Evolutionary conservation across 2,113 vertebrate genomes (phyloP).

Genomic region (Rhinichthys klamathensis): DNA sequence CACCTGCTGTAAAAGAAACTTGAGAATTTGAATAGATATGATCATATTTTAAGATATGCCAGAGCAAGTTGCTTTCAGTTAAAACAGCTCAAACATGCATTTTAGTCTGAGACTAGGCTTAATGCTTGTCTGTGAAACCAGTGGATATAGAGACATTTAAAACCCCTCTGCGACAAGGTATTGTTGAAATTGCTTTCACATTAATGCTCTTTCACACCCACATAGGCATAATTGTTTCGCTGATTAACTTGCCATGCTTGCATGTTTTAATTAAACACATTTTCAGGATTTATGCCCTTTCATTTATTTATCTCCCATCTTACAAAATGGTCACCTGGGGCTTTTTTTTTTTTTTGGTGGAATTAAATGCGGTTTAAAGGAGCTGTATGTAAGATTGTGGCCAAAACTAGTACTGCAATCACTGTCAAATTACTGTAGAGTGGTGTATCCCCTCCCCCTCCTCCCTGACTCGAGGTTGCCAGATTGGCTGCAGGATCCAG

Average conservation of each 20-base stretch:
- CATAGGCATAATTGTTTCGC: conserved; percentile 43
- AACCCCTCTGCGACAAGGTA: conserved; percentile 39
- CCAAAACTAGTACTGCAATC: too few relatives aligned
- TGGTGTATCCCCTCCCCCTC: too few relatives aligned
- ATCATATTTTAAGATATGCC: too few relatives aligned
- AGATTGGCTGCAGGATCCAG: too few relatives aligned
- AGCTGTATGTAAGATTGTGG: too few relatives aligned
- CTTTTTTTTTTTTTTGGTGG: background rate
- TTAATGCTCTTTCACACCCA: conserved; percentile 42
- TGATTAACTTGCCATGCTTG: conserved; percentile 33
- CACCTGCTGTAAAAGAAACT: conserved; percentile 35
- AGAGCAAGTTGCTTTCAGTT: too few relatives aligned
- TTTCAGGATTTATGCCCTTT: conserved; percentile 26
- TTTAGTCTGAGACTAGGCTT: too few relatives aligned
- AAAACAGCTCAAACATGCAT: too few relatives aligned
- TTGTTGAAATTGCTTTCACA: conserved; percentile 47
- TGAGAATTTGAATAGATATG: background rate
- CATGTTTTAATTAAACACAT: conserved; percentile 44
- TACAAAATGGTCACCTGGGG: conserved; percentile 24
- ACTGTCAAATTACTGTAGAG: too few relatives aligned
- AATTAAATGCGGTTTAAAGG: conserved; percentile 29
- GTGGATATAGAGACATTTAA: conserved; percentile 9
- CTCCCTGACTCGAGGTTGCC: too few relatives aligned
- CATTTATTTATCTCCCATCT: conserved; percentile 34
- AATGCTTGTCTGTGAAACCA: too few relatives aligned